Base-by-base conservation (phyloP, 2,888 invertebrate species). In the Apamea epomidion region DNA sequence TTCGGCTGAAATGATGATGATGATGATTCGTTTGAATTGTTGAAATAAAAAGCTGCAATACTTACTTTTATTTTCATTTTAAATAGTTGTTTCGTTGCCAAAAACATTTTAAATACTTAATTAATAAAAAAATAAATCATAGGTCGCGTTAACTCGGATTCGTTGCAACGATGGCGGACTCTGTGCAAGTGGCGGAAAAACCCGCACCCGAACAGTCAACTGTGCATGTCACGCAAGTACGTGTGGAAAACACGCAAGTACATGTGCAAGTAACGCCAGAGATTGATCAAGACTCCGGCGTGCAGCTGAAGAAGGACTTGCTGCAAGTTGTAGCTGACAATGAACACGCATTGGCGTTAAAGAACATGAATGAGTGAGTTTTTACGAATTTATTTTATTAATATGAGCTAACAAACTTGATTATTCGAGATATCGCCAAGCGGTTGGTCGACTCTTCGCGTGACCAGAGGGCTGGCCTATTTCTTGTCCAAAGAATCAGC, bases 131-230 rank as follows among this genome's bases (percentile, higher is more conserved):
- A 78, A 72, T 42, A 42, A 85, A 86, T 85, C 82, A 84, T 91
- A 92, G 92, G 90, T 89, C 86, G 90, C 88, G 89, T 64, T 85
- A 82, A 82, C 78, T 89, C 84, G 86, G 77, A 80, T 80, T 84
- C 80, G 80, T 87, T 83, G 60, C 74, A 76, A 93, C 89, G 90
- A 96, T 96, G 96, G 92, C 94, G 88, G 93, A 93, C 85, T 91
- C 95, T 87, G 95, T 96, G 93, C 92, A 91, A 89, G 94, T 95
- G 91, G 92, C 91, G 76, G 94, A 94, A 58, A 90, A 86, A 58
- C 4, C 89, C 64, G 83, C 64, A 67, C 21, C 78, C 3, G 54
- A 48, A 73, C 82, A 78, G 32, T 5, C 37, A 70, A 80, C 48
- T 25, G 75, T 84, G 69, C n/a, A 78, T 32, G 75, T 62, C 48